These are phyloP conservation scores for Octonoba sinensis DNA, from an alignment of 2,888 invertebrate genomes.

Conservation along the genomic window DNA sequence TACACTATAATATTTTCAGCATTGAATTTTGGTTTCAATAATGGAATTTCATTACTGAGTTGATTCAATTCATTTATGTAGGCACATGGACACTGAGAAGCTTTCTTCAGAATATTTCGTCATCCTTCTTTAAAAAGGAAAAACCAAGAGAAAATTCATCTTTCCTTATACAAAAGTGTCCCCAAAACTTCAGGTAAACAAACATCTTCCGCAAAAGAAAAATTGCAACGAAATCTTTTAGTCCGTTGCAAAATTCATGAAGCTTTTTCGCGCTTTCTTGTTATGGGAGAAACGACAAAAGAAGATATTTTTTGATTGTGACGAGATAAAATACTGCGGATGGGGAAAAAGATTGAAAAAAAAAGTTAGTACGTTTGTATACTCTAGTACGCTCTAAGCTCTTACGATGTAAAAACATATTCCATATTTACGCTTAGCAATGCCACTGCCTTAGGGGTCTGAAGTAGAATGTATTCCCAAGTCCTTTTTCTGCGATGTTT, in stretches of 20 bases:
- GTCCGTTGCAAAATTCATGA: constrained; percentile 51
- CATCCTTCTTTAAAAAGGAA: no score
- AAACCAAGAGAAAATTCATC: no score
- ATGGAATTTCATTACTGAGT: no score
- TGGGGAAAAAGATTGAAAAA: constrained; percentile 21
- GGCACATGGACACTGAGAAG: no score
- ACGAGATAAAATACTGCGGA: constrained; percentile 11
- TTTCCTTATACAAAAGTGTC: no score
- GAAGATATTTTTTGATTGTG: constrained; percentile 33
- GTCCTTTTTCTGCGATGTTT: constrained; percentile 26
- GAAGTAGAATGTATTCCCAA: constrained; percentile 27
- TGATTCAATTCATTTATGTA: no score
- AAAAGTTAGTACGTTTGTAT: constrained; percentile 19
- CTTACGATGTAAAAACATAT: constrained; percentile 20
- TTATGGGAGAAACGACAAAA: constrained; percentile 1
- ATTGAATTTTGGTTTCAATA: no score
- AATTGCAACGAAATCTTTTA: constrained; percentile 40
- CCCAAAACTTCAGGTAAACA: constrained; percentile 22
- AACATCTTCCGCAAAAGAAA: constrained; percentile 7
- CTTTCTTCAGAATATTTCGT: no score
- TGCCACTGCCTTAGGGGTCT: constrained; percentile 15
- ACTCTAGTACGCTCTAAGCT: constrained; percentile 1
- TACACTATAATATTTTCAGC: no score
- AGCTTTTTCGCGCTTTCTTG: constrained; percentile 24
- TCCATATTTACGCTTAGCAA: constrained; percentile 28